These are phyloP conservation scores for Mareca strepera DNA, from an alignment of 2,797 vertebrate genomes.

Conservation along the genomic window DNA sequence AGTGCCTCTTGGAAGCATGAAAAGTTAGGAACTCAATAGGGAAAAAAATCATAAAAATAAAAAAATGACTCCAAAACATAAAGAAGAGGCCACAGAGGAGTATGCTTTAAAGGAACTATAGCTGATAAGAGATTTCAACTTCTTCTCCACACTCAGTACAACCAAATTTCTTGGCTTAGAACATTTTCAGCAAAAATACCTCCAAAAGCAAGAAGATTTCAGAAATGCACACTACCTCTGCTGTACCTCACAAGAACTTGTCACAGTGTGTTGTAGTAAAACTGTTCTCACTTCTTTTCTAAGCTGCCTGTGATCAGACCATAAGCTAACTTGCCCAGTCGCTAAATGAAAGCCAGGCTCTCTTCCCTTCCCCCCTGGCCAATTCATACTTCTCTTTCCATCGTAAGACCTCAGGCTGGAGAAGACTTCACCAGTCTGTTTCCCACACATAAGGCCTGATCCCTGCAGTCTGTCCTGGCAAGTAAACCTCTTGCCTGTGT, in stretches of 20 bases:
- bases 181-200: not conserved
- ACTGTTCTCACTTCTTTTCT: not conserved
- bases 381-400: not conserved
- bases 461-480: not conserved
- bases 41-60: not conserved
- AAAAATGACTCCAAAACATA: not conserved
- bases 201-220: not conserved
- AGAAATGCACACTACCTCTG: not conserved
- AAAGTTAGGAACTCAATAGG: not conserved
- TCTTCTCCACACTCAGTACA: not conserved
- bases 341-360: not conserved
- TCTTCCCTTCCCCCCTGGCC: not conserved
- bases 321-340: not conserved
- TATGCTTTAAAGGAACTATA: not conserved
- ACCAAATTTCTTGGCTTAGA: not conserved
- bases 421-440: not conserved
- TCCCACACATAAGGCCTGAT: not conserved
- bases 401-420: not conserved
- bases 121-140: not conserved
- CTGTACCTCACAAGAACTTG: not conserved
- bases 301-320: not conserved
- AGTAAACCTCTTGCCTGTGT: not conserved
- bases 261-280: not conserved
- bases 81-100: not conserved
- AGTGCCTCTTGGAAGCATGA: not conserved